Conservation (phyloP, 2,888 invertebrate genomes). For the Colletes collaris region DNA sequence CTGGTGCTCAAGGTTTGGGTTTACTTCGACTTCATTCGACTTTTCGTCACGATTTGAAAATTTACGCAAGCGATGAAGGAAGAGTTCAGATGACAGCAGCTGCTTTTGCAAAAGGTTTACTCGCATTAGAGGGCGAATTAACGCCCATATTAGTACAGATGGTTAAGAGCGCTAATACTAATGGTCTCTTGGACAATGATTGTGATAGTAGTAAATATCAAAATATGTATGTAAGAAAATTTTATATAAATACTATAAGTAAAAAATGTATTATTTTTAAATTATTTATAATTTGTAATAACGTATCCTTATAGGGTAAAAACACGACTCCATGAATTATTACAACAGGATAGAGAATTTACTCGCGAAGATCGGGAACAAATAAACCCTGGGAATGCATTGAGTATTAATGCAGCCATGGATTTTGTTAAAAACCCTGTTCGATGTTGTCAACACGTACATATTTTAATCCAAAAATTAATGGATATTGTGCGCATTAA, state of each 20-base stretch:
- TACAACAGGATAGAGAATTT: slow-evolving; percentile 96
- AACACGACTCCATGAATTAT: slow-evolving; percentile 94
- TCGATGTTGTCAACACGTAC: slow-evolving; percentile 95
- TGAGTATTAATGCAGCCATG: slow-evolving; percentile 95
- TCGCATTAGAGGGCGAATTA: slow-evolving; percentile 98
- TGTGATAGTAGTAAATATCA: slow-evolving; percentile 98
- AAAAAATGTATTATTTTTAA: slow-evolving; percentile 6
- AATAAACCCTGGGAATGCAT: slow-evolving; percentile 96
- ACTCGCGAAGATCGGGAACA: slow-evolving; percentile 92
- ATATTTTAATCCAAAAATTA: slow-evolving; percentile 93
- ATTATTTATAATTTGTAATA: background rate
- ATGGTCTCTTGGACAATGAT: slow-evolving; percentile 98
- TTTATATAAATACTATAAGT: background rate
- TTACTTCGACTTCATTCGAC: slow-evolving; percentile 98
- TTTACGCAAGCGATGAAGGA: slow-evolving; percentile 99
- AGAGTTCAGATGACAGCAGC: slow-evolving; percentile 99
- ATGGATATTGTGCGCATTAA: slow-evolving; percentile 93
- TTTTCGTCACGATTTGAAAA: slow-evolving; percentile 99
- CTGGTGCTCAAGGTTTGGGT: slow-evolving; percentile 97
- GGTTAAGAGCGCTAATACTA: slow-evolving; percentile 99
- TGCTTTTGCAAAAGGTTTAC: slow-evolving; percentile 98
- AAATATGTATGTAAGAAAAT: slow-evolving; percentile 89
- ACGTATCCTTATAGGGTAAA: slow-evolving; percentile 89
- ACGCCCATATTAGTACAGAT: slow-evolving; percentile 99
- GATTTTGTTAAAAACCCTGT: slow-evolving; percentile 98